Percentiles rank a stretch among this genome's conserved stretches.
Conservation (phyloP, 2,113 vertebrate genomes). For the Phalacrocorax pelagicus region DNA sequence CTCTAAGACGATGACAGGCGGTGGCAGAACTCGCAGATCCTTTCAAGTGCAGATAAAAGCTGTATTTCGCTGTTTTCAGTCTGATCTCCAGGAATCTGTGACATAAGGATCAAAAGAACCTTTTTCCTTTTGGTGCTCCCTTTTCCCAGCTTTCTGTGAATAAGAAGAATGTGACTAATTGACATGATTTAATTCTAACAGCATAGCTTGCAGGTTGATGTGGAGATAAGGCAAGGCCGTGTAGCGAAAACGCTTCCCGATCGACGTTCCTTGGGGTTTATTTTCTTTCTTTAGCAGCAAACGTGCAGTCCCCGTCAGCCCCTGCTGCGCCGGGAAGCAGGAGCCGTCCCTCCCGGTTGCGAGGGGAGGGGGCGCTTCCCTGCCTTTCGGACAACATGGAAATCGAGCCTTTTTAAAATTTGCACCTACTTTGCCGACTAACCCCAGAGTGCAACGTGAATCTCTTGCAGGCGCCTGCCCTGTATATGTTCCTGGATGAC, state of each 20-base stretch:
- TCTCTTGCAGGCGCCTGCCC: background rate
- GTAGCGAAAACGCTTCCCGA: background rate
- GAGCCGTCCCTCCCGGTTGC: too few relatives aligned
- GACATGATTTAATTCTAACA: too few relatives aligned
- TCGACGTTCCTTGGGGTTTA: rapidly evolving
- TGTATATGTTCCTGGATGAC: background rate
- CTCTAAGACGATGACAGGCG: background rate
- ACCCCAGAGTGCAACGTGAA: background rate
- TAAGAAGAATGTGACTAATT: background rate
- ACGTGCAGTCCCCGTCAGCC: rapidly evolving
- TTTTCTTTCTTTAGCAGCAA: background rate
- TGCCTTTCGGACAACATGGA: background rate
- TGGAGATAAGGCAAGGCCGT: background rate
- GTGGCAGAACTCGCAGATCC: background rate
- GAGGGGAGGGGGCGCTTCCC: background rate
- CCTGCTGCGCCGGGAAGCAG: background rate
- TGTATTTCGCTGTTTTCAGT: background rate
- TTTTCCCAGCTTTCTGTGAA: background rate
- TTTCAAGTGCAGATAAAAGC: background rate
- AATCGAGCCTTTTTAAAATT: background rate
- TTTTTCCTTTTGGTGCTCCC: background rate
- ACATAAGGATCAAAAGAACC: background rate
- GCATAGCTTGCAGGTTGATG: background rate
- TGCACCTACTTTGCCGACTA: background rate
- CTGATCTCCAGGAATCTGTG: background rate